phyloP scores from a whole-genome alignment of 2,113 vertebrate species.

The Platichthys stellatus region DNA sequence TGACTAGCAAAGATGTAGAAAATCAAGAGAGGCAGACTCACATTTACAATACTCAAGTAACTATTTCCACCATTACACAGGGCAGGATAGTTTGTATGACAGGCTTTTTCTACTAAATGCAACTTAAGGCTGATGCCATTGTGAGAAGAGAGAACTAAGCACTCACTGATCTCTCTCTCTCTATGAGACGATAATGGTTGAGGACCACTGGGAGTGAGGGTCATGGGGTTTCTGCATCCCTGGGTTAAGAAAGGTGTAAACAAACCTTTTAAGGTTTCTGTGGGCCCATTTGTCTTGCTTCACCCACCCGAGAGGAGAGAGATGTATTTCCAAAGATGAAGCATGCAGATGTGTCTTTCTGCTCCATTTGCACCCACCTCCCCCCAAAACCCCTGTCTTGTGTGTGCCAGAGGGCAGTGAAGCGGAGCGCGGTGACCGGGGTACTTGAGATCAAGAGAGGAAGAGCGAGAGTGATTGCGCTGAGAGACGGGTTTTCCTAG shows the following conservation, averaged over 20 bases:
- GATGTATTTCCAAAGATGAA: slow-evolving; percentile 51
- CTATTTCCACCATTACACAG: slow-evolving; percentile 43
- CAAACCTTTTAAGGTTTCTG: slow-evolving; percentile 17
- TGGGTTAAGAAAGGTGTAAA: slow-evolving; percentile 29
- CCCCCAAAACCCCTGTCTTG: slow-evolving; percentile 18
- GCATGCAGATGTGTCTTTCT: slow-evolving; percentile 58
- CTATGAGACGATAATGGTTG: not conserved
- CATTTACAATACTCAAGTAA: slow-evolving; percentile 17
- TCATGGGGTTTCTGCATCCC: slow-evolving; percentile 9
- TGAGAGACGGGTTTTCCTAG: slow-evolving; percentile 75
- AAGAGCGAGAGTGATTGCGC: slow-evolving; percentile 53
- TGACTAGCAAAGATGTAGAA: slow-evolving; percentile 22
- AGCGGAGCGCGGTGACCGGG: slow-evolving; percentile 56
- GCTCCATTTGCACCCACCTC: slow-evolving; percentile 54
- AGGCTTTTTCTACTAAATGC: slow-evolving; percentile 3
- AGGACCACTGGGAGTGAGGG: not conserved
- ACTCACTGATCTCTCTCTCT: not conserved
- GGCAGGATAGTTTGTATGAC: slow-evolving; percentile 3
- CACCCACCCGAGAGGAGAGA: slow-evolving; percentile 29
- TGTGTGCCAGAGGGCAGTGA: slow-evolving; percentile 57
- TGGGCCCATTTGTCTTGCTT: slow-evolving; percentile 14
- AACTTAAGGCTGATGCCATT: not conserved
- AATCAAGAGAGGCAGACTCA: slow-evolving; percentile 9
- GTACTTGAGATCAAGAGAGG: slow-evolving; percentile 60
- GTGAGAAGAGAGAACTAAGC: slow-evolving; percentile 12